Evolutionary conservation across 53 echinoderm and acorn worm genomes (phyloP), one percentile per base, ranked within the genome.

Genomic region (Hippasteria phrygiana): DNA sequence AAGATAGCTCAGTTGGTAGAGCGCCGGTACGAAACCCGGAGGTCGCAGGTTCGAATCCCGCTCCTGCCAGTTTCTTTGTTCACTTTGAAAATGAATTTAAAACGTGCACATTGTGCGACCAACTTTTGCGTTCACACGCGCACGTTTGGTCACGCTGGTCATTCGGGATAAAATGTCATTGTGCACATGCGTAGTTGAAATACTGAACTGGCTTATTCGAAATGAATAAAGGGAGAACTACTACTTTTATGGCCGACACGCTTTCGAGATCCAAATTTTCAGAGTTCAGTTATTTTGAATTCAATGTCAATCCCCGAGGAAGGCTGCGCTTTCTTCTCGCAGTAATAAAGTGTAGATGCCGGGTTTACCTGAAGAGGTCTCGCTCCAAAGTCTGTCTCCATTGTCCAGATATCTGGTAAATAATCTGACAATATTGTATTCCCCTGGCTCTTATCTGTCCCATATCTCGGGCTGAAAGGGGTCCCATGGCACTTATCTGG

Each of bases 401-500:
- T 82, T 65, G 82, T 82, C 42, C 32, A 16, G 46, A 55, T 54
- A 22, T 4, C 28, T 39, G 22, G 55, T 78, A 78, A 59, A 78
- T 41, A 45, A 56, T 26, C 39, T 6, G 38, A 41, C 35, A 37
- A 26, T 36, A 78, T 78, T 78, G 59, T 78, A 39, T 78, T 55
- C 55, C 55, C 18, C 45, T 40, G 59, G n/a, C 9, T 22, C 38
- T 38, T 78, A 78, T 78, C 78, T 38, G 37, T 39, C 28, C 33
- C 36, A 10, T 59, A 56, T 78, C 78, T 22, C 17, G 10, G 22
- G n/a, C 78, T 78, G 78, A 78, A 55, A n/a, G 78, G 42, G 78
- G 54, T 78, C 56, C n/a, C 69, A 56, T 59, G 56, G 56, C 24
- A n/a, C 20, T 55, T 78, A 78, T 78, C 78, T 55, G 56, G 40